Percentiles rank a stretch among this genome's conserved stretches.
Evolutionary conservation across 2,888 invertebrate genomes (phyloP).

Genomic region (Camptogramma bilineatum): DNA sequence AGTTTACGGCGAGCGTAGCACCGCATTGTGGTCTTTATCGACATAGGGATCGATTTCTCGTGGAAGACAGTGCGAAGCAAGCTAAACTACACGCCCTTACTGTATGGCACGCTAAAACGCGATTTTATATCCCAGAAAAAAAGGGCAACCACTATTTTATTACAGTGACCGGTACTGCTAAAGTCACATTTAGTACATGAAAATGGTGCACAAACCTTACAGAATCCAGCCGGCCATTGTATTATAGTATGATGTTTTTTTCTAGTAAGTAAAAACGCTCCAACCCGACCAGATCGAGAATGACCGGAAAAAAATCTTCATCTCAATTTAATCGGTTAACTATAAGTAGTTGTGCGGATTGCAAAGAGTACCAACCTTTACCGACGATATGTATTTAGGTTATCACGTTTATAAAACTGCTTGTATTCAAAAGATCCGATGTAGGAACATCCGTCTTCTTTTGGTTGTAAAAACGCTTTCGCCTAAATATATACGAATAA

Average conservation of each 20-base stretch:
- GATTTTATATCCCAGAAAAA: conserved; percentile 26
- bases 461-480: conserved; percentile 19
- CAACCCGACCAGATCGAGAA: conserved; percentile 53
- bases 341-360: conserved; percentile 74
- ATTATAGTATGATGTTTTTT: background rate
- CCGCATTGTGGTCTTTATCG: conserved; percentile 13
- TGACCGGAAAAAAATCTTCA: conserved; percentile 41
- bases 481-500: conserved; percentile 16
- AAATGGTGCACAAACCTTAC: background rate
- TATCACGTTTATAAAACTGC: conserved; percentile 44
- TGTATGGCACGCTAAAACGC: conserved; percentile 29
- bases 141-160: background rate
- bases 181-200: background rate
- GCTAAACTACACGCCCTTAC: conserved; percentile 25
- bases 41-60: conserved; percentile 20
- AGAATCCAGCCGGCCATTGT: background rate
- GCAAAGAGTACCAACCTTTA: conserved; percentile 53
- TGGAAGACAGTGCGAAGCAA: conserved; percentile 30
- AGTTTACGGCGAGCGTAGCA: conserved; percentile 32
- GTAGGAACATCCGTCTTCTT: conserved; percentile 5
- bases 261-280: conserved; percentile 26
- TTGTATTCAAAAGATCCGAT: conserved; percentile 14
- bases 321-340: conserved; percentile 56
- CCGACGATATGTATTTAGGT: conserved; percentile 68
- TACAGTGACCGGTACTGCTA: background rate